Base-by-base conservation (phyloP, 2,113 vertebrate species). In the Amblyornis subalaris region DNA sequence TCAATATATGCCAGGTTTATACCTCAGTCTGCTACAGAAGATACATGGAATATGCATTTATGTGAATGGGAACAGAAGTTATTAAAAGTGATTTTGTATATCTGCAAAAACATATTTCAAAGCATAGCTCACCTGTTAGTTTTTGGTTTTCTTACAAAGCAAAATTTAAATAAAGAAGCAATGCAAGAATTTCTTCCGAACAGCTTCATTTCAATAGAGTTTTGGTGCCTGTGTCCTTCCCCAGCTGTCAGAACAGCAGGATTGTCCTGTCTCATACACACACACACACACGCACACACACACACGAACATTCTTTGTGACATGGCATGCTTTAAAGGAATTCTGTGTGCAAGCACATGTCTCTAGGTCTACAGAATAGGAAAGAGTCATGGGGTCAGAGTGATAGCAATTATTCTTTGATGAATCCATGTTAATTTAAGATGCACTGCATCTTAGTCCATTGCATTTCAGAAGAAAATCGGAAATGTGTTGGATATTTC, bases 341-440 rank as follows among this genome's bases (percentile, higher is more conserved):
- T 38, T 45, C 17, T 7, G 20, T 84, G 72, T 8, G 31, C 60
- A 89, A 87, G 54, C 35, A 88, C 45, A 6, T 40, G 38, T 85
- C 79, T 67, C 91, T 92, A 95, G 86, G 81, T 96, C 93, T 83
- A 73, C 72, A 65, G 94, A 93, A 90, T 79, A 93, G 79, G 81
- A 90, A 96, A 89, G 64, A 90, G 54, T 89, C 88, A 93, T 54
- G 36, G 95, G 24, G 12, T 96, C 94, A 95, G 73, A 95, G 76
- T 62, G 81, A 77, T 86, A 96, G 94, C 85, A 96, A 95, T 87
- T 38, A 57, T 85, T 85, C 82, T 89, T 96, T 96, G 92, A 97
- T 96, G 89, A 97, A 83, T 94, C 92, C 93, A 94, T 95, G 60
- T 88, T 96, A 96, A 97, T 97, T 97, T 97, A 95, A 97, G 90